Evolutionary conservation across 2,797 vertebrate genomes (phyloP).

Genomic region (Tapera naevia): DNA sequence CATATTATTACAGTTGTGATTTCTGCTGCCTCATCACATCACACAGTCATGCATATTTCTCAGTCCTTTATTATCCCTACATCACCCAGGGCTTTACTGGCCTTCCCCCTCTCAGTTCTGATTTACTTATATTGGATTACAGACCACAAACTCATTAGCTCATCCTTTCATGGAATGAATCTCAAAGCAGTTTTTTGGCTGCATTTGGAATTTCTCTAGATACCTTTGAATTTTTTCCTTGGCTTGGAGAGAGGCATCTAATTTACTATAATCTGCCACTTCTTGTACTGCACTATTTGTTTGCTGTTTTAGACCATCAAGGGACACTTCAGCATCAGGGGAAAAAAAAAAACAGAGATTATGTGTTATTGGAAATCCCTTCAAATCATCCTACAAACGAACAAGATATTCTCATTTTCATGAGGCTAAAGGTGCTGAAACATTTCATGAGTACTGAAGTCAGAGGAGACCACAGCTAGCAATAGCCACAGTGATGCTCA

Average conservation of each 20-base stretch:
- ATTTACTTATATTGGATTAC: slow-evolving; percentile 40
- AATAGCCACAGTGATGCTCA: not conserved
- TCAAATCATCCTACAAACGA: not conserved
- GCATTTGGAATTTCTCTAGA: not conserved
- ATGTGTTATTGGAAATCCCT: not conserved
- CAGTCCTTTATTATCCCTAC: slow-evolving; percentile 8
- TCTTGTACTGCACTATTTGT: slow-evolving; percentile 2
- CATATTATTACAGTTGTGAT: not conserved
- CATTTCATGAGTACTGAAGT: not conserved
- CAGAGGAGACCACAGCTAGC: not conserved
- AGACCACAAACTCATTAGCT: slow-evolving; percentile 30
- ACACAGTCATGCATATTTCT: not conserved
- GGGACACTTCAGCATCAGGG: not conserved
- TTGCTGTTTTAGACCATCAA: slow-evolving; percentile 8
- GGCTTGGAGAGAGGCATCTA: slow-evolving; percentile 15
- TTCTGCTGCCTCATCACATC: slow-evolving; percentile 15
- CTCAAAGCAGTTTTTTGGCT: slow-evolving; percentile 25
- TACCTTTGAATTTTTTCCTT: not conserved
- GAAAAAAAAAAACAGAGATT: not conserved
- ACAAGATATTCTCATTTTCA: not conserved
- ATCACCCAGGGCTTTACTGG: not conserved
- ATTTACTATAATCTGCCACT: slow-evolving; percentile 15
- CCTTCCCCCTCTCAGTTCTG: not conserved
- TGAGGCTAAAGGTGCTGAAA: not conserved
- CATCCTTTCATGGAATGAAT: slow-evolving; percentile 6